Conservation (phyloP, 2,888 invertebrate genomes). For the Xestoiulus laeticollis region DNA sequence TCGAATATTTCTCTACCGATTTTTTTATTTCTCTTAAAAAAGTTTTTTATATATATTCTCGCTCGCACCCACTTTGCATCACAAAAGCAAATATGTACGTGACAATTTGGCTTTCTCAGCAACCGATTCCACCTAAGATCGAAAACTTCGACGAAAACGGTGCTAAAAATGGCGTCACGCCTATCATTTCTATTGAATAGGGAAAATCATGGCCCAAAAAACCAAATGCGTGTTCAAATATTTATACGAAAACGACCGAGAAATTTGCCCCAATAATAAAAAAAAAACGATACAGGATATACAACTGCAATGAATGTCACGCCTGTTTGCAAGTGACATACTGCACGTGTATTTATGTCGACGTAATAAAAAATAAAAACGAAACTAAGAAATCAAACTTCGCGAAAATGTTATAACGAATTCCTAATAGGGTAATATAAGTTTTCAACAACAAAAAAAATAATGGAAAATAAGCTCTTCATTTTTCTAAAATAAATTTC, state of each 20-base stretch:
- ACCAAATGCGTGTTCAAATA: neutral
- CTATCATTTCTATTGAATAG: neutral
- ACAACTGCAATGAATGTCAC: neutral
- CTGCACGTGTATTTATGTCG: too few relatives aligned
- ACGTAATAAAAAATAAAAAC: too few relatives aligned
- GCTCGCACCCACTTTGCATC: neutral
- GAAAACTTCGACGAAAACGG: neutral
- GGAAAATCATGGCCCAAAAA: neutral
- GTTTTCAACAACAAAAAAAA: too few relatives aligned
- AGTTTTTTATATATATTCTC: neutral
- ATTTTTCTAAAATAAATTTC: too few relatives aligned
- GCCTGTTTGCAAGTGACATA: neutral
- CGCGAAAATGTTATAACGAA: too few relatives aligned
- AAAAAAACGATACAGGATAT: neutral
- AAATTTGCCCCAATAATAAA: neutral
- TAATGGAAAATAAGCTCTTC: too few relatives aligned
- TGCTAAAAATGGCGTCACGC: neutral
- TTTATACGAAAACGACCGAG: too few relatives aligned
- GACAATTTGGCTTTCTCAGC: conserved; percentile 3
- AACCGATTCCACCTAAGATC: neutral
- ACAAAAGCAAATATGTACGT: conserved; percentile 29
- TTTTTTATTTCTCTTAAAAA: neutral
- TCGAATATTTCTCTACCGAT: neutral
- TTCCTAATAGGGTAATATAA: too few relatives aligned
- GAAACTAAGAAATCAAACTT: too few relatives aligned